phyloP scores from a whole-genome alignment of 92 coral and sea anemone genomes.

The Siderastrea radians region DNA sequence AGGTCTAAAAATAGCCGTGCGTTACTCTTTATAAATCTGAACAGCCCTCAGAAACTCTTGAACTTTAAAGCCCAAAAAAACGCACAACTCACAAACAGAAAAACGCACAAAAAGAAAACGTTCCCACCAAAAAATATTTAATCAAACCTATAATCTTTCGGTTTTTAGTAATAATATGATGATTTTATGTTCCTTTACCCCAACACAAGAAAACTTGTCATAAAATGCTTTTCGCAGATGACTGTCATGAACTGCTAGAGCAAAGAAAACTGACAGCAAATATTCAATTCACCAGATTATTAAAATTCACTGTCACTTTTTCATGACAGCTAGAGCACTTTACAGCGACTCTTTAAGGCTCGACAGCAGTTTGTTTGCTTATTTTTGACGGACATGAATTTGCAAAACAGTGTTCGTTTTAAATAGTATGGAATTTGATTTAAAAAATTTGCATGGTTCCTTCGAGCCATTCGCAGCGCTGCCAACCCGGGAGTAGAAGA shows the following conservation, averaged over 20 bases:
- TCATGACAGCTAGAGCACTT: slow-evolving; percentile 7
- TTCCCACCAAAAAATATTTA: background rate
- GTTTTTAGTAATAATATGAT: background rate
- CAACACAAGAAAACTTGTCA: background rate
- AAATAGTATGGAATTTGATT: background rate
- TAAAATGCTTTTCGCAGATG: background rate
- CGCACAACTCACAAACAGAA: too few relatives aligned
- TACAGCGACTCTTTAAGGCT: background rate
- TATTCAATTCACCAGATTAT: slow-evolving; percentile 1
- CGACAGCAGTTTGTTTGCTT: slow-evolving; percentile 3
- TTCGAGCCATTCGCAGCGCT: background rate
- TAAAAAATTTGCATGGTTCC: background rate
- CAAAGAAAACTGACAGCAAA: slow-evolving; percentile 13
- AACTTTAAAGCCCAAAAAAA: too few relatives aligned
- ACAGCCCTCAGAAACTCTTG: too few relatives aligned
- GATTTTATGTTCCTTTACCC: background rate
- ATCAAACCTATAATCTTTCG: background rate
- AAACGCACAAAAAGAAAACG: background rate
- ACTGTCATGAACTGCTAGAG: background rate
- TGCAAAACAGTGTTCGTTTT: background rate
- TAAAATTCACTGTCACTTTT: slow-evolving; percentile 24
- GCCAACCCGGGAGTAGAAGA: background rate
- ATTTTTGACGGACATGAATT: background rate
- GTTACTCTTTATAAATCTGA: too few relatives aligned
- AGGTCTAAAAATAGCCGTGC: too few relatives aligned